Evolutionary conservation across 2,888 invertebrate genomes (phyloP).

Genomic region (Campoplex capitator): DNA sequence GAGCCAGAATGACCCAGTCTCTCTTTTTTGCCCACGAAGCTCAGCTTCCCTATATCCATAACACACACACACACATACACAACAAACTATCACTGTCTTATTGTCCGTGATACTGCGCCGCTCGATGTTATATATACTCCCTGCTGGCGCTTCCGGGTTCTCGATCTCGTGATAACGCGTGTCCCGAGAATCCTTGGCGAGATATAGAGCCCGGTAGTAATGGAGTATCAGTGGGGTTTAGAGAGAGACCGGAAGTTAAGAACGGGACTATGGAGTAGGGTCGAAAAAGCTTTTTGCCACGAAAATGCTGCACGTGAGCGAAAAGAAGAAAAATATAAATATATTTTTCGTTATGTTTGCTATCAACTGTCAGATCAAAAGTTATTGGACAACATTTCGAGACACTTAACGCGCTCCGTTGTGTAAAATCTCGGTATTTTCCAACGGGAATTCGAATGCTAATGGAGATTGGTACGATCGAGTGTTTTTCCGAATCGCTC

Average conservation of each 20-base stretch:
- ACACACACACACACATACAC: neutral
- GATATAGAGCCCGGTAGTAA: conserved; percentile 43
- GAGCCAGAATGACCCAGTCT: conserved; percentile 66
- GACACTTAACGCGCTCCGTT: neutral
- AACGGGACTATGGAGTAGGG: conserved; percentile 3
- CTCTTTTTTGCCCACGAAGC: conserved; percentile 41
- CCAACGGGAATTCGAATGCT: neutral
- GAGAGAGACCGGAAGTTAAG: conserved; percentile 40
- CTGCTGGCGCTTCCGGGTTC: conserved; percentile 50
- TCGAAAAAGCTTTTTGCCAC: neutral
- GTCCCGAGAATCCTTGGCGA: conserved; percentile 56
- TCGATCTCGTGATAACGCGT: conserved; percentile 65
- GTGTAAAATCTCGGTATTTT: neutral
- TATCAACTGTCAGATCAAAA: neutral
- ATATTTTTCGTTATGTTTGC: neutral
- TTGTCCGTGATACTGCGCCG: conserved; percentile 16
- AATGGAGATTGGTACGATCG: too few relatives aligned
- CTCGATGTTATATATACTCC: conserved; percentile 16
- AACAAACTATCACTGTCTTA: conserved; percentile 11
- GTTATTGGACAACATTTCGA: neutral
- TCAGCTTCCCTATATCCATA: neutral
- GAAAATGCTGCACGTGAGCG: conserved; percentile 5
- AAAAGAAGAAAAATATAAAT: neutral
- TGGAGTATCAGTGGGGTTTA: conserved; percentile 25
- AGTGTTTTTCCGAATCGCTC: neutral